phyloP scores from a whole-genome alignment of 2,888 invertebrate genomes.

The Rotaria magnacalcarata region DNA sequence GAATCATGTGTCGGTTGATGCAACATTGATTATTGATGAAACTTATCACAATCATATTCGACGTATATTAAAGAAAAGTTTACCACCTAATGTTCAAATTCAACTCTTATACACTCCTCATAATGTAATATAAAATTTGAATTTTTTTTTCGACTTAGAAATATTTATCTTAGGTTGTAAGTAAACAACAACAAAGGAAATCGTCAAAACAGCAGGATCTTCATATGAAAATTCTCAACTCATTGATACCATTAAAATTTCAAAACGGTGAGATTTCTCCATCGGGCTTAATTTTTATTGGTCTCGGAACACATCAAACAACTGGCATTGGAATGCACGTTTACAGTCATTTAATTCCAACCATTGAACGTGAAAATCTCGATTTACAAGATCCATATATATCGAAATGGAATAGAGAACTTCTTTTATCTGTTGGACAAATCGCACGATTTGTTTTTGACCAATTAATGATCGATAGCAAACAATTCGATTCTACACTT shows the following conservation, averaged over 20 bases:
- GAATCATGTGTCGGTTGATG: conserved; percentile 3
- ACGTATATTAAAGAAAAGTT: conserved; percentile 17
- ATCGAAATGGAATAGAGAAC: conserved; percentile 18
- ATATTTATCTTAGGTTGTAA: not conserved
- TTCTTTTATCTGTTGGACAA: conserved; percentile 18
- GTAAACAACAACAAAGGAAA: not conserved
- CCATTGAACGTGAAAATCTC: conserved; percentile 30
- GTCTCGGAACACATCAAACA: conserved; percentile 26
- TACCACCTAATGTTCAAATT: conserved; percentile 13
- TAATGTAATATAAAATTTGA: not conserved
- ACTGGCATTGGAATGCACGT: conserved; percentile 12
- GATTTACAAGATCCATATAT: conserved; percentile 32
- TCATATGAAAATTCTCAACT: conserved; percentile 21
- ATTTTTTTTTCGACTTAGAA: no score
- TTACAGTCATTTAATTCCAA: conserved; percentile 23
- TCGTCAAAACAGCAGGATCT: not conserved
- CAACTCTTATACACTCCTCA: not conserved
- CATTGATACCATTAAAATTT: conserved; percentile 33
- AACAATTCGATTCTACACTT: not conserved
- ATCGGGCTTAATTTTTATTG: conserved; percentile 27
- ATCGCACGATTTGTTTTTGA: not conserved
- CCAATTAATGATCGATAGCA: not conserved
- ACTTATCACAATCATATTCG: not conserved
- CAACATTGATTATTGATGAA: conserved; percentile 1
- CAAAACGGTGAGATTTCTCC: not conserved